Base-by-base conservation (phyloP, 1,140 invertebrate species). In the Druon quercuslanigerum region DNA sequence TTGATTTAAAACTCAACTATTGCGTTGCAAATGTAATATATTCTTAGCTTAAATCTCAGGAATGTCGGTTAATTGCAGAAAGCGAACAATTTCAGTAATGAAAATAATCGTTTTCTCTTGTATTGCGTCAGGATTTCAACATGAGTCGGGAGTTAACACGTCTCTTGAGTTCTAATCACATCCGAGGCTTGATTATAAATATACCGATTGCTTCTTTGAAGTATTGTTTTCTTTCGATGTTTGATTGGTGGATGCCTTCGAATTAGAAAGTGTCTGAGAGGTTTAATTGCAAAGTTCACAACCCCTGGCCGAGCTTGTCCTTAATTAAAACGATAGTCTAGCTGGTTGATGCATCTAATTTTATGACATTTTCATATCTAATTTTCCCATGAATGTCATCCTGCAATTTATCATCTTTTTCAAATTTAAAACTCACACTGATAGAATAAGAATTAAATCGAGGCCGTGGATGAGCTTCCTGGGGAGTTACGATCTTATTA, bases 401-500 rank as follows among this genome's bases (percentile, higher is more conserved):
- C 50, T 25, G 20, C 72, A 72, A 16, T 4, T 33, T 33, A 33
- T 33, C 25, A 33, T 33, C 25, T 33, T 33, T 33, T 33, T 33
- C 25, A 33, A 33, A 33, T 5, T 33, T 33, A 33, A 33, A 33
- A 33, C 25, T 33, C 25, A 33, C 5, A 33, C 25, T 33, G 3
- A 5, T 33, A 33, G 25, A 60, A 51, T 75, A 73, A 40, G 73
- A 66, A 51, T 46, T 75, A 60, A 71, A 20, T 52, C 66, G 3
- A 46, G 33, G 72, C 56, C 56, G 73, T 50, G 72, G 74, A 79
- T 60, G 72, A 19, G 78, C 82, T 83, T 83, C 77, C 79, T 74
- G 77, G 79, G 78, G 77, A 79, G 75, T 77, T 79, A 70, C 50
- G 66, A 50, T 76, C 72, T 81, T 79, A 81, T 83, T 81, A 83